Base-by-base conservation (phyloP, 2,888 invertebrate genomes). In the Tachystola acroxantha region DNA sequence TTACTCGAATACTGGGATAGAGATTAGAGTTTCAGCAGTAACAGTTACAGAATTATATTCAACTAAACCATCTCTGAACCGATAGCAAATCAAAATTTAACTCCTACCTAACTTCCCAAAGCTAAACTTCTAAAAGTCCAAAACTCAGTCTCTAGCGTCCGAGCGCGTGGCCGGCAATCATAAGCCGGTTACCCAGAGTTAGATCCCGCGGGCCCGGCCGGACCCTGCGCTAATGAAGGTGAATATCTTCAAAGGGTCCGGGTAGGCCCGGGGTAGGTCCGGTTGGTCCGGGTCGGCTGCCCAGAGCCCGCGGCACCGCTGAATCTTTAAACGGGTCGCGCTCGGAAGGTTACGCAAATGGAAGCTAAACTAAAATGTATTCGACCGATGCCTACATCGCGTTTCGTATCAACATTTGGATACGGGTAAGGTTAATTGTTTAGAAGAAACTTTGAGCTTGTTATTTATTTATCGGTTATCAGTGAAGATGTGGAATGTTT, bases 171-270 rank as follows among this genome's bases (percentile, higher is more conserved):
- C 10, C 16, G 25, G 38, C 39, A 19, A 26, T 39, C 39, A 39
- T 39, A 39, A 39, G 39, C 39, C 32, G 34, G 34, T 28, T 37
- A 37, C 27, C 16, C 25, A 16, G 25, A 46, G 43, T 41, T 46
- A 38, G 46, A 57, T 50, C 66, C 73, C 78, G 68, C 67, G 64
- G 75, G 66, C 66, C 73, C 78, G 78, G 77, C 65, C 71, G 54
- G 68, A 64, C 70, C 66, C 68, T 53, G 64, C 66, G 72, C 75
- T 85, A 85, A 84, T 81, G 84, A 84, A 82, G 78, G 80, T 71
- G 74, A 73, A 71, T 74, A 78, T 77, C 79, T 81, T 80, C 81
- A 80, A 81, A 80, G 84, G 78, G 73, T 66, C 72, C 56, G n/a
- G n/a, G n/a, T n/a, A n/a, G n/a, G n/a, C n/a, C n/a, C n/a, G n/a